Percentiles rank a stretch among this genome's conserved stretches.
Conservation (phyloP, 2,113 vertebrate genomes). For the Salminus brasiliensis region DNA sequence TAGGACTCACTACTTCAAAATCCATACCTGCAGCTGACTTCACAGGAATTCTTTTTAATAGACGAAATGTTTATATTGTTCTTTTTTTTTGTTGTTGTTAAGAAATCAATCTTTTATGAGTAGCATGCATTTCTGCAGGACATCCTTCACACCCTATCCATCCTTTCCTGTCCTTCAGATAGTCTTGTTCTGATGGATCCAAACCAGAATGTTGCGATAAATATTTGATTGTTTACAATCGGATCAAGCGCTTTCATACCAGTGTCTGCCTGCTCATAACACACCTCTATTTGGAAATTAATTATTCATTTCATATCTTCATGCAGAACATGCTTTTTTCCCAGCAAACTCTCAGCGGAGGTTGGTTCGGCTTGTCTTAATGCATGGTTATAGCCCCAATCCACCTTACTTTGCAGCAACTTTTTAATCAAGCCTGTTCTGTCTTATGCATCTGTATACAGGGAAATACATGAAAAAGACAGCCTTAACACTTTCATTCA, state of each 20-base stretch:
- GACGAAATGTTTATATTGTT: background rate
- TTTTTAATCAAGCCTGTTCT: slow-evolving; percentile 32
- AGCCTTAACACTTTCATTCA: background rate
- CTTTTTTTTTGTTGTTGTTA: no score
- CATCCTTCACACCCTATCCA: background rate
- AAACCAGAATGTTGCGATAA: slow-evolving; percentile 20
- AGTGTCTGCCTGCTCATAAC: slow-evolving; percentile 9
- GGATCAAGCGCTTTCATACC: slow-evolving; percentile 33
- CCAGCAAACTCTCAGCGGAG: background rate
- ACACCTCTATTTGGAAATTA: slow-evolving; percentile 31
- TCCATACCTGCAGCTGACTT: background rate
- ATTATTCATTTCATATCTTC: slow-evolving; percentile 38
- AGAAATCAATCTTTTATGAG: slow-evolving; percentile 24
- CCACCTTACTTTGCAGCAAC: slow-evolving; percentile 16
- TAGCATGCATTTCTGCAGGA: background rate
- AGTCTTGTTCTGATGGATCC: slow-evolving; percentile 22
- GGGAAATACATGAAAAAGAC: background rate
- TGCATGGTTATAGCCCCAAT: slow-evolving; percentile 21
- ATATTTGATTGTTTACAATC: slow-evolving; percentile 46
- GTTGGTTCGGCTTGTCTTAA: background rate
- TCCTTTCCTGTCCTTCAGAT: slow-evolving; percentile 6
- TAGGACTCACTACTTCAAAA: no score
- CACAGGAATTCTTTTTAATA: background rate
- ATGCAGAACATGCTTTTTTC: slow-evolving; percentile 8
- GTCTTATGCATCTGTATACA: slow-evolving; percentile 16